These are phyloP conservation scores for Incurvaria masculella DNA, from an alignment of 2,888 invertebrate species.

Conservation along the genomic window DNA sequence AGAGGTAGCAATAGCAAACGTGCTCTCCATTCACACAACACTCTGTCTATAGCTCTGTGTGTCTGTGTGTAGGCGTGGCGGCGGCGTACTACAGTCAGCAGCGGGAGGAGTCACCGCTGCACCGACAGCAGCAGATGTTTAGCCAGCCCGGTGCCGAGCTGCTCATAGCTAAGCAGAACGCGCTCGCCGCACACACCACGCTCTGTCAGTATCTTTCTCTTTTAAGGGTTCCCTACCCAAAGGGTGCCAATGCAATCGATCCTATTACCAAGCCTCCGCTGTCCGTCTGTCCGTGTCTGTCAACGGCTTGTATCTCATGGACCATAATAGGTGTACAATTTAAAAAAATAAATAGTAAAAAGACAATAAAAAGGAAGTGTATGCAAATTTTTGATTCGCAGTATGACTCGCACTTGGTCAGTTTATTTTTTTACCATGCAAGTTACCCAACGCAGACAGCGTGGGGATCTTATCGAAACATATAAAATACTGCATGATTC, in stretches of 20 bases:
- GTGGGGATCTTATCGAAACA: no score
- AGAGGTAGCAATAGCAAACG: no score
- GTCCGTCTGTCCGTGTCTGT: not conserved
- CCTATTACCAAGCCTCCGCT: no score
- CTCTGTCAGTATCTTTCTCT: constrained; percentile 32
- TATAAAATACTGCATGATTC: no score
- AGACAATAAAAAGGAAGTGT: not conserved
- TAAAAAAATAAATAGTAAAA: not conserved
- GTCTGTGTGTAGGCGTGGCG: no score
- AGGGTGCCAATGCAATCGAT: no score
- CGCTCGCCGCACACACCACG: constrained; percentile 45
- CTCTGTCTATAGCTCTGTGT: no score
- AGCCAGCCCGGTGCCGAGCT: constrained; percentile 39
- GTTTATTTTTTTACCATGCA: not conserved
- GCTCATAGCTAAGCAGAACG: constrained; percentile 48
- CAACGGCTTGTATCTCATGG: no score
- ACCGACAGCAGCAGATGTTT: not conserved
- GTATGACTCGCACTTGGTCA: no score
- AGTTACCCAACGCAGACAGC: no score
- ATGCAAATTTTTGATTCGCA: not conserved
- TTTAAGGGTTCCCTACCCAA: no score
- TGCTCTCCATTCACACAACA: no score
- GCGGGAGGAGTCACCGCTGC: not conserved
- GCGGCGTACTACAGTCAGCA: not conserved
- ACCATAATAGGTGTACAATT: not conserved